phyloP scores from a whole-genome alignment of 2,888 invertebrate species.

The Keiferia lycopersicella region DNA sequence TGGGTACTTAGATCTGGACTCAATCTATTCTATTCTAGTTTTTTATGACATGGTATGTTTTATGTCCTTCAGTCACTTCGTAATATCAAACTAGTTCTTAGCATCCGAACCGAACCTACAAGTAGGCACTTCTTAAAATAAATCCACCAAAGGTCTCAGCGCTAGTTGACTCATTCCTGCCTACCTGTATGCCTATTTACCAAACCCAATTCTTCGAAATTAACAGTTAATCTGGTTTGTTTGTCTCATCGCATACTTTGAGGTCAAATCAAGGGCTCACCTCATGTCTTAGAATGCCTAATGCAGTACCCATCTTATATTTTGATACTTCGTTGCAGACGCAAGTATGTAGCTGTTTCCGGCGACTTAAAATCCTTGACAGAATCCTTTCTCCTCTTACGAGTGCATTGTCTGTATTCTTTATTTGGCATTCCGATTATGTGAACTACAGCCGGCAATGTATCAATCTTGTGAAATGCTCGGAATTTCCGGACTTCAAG shows the following conservation, averaged over 20 bases:
- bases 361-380: not conserved
- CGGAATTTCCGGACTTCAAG: conserved; percentile 20
- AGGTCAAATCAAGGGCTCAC: not conserved
- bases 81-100: too few species aligned
- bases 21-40: too few species aligned
- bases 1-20: too few species aligned
- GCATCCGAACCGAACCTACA: too few species aligned
- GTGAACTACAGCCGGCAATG: conserved; percentile 1
- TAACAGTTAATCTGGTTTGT: not conserved
- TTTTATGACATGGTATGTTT: too few species aligned
- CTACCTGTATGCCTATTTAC: too few species aligned
- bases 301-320: not conserved
- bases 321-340: not conserved
- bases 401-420: not conserved
- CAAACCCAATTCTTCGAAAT: not conserved
- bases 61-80: too few species aligned
- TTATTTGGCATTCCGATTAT: not conserved
- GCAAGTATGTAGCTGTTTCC: conserved; percentile 13
- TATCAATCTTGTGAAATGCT: not conserved
- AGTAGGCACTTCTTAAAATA: too few species aligned
- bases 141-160: too few species aligned
- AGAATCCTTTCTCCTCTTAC: not conserved
- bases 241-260: not conserved
- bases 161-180: too few species aligned
- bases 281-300: not conserved